These are phyloP conservation scores for Listrodromus nycthemerus DNA, from an alignment of 2,888 invertebrate genomes.

Conservation along the genomic window DNA sequence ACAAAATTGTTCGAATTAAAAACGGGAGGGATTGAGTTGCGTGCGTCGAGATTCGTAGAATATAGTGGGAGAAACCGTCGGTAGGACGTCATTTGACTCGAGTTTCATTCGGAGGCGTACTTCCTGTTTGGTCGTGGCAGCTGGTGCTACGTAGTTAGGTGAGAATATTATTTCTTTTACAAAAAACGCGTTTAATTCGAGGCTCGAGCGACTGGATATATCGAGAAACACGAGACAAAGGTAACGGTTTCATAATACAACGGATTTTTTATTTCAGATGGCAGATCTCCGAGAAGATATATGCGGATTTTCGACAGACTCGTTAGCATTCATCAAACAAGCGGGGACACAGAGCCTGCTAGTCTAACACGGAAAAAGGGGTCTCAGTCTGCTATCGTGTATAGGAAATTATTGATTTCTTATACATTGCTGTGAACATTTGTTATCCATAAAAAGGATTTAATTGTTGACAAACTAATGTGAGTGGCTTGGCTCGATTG, in stretches of 20 bases:
- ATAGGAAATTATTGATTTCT: constrained; percentile 76
- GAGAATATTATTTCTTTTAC: constrained; percentile 67
- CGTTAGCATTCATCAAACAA: constrained; percentile 65
- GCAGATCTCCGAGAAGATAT: constrained; percentile 73
- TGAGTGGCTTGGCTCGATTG: constrained; percentile 78
- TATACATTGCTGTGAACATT: constrained; percentile 78
- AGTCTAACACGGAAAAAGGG: constrained; percentile 14
- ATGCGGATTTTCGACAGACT: constrained; percentile 73
- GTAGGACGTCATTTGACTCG: constrained; percentile 51
- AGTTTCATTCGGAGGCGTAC: constrained; percentile 42
- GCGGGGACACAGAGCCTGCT: constrained; percentile 34
- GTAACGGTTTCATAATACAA: constrained; percentile 73
- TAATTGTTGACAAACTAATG: constrained; percentile 78
- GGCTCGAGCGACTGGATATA: constrained; percentile 68
- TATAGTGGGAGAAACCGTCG: constrained; percentile 10
- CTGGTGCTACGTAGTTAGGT: constrained; percentile 79
- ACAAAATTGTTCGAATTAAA: background rate
- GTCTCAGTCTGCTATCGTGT: constrained; percentile 62
- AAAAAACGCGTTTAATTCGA: constrained; percentile 43
- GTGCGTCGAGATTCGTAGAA: background rate
- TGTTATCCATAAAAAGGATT: constrained; percentile 79
- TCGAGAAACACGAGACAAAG: constrained; percentile 68
- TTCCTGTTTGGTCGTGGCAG: constrained; percentile 76
- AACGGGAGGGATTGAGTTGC: background rate
- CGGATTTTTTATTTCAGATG: constrained; percentile 78